A percentile compares a stretch with the other conserved stretches of the same genome.
Conservation (phyloP, 2,113 vertebrate genomes). For the Cryptomyrus ogoouensis region DNA sequence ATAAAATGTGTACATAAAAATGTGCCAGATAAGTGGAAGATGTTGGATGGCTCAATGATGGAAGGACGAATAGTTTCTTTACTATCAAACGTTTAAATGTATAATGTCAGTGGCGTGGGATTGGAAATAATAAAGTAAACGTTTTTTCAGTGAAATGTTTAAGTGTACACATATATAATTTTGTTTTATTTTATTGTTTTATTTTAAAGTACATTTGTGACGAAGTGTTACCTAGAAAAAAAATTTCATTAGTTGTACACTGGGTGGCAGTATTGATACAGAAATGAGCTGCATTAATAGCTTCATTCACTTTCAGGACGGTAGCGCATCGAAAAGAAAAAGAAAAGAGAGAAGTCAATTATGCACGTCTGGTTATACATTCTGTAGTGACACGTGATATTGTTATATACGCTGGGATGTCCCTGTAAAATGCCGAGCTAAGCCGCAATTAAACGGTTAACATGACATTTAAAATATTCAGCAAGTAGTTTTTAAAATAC, state of each 20-base stretch:
- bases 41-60: neutral
- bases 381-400: neutral
- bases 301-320: neutral
- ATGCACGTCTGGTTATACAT: neutral
- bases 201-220: neutral
- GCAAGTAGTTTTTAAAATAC: neutral
- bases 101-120: neutral
- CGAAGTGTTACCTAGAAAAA: neutral
- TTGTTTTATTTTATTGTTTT: neutral
- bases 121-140: neutral
- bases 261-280: constrained; percentile 7
- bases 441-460: neutral
- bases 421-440: neutral
- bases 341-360: neutral
- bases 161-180: neutral
- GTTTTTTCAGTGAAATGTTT: neutral
- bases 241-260: neutral
- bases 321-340: neutral
- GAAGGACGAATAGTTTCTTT: neutral
- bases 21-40: neutral
- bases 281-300: neutral
- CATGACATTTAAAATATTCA: neutral
- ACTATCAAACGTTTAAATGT: neutral
- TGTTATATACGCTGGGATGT: neutral
- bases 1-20: neutral